phyloP scores from a whole-genome alignment of 2,888 invertebrate species.

The Torymus tubicola region DNA sequence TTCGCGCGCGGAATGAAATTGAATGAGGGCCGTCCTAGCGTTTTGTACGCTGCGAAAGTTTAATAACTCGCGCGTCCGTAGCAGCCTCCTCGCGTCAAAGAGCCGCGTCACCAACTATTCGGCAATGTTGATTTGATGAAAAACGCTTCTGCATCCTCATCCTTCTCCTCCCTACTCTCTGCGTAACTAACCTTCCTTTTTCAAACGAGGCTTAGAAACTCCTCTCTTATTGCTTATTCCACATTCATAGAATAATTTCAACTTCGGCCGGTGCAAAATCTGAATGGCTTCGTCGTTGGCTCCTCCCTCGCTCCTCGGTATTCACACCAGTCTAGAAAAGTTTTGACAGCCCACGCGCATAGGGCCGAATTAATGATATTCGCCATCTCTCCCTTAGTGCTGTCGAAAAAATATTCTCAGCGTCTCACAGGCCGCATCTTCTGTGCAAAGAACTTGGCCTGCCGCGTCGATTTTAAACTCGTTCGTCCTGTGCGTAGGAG shows the following conservation, averaged over 20 bases:
- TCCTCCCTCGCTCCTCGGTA: conserved; percentile 42
- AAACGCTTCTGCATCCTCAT: conserved; percentile 36
- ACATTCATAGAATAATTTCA: conserved; percentile 59
- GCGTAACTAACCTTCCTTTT: conserved; percentile 50
- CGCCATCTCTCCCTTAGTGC: conserved; percentile 50
- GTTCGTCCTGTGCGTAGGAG: background rate
- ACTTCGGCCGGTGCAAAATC: conserved; percentile 49
- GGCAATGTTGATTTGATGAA: conserved; percentile 46
- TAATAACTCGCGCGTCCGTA: no score
- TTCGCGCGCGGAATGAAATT: no score
- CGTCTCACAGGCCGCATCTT: conserved; percentile 55
- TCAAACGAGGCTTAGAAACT: conserved; percentile 50
- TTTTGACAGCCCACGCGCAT: conserved; percentile 65
- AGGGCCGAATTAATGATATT: conserved; percentile 73
- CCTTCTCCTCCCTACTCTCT: conserved; percentile 39
- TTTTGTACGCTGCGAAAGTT: no score
- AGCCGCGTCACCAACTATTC: background rate
- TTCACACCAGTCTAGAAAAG: conserved; percentile 66
- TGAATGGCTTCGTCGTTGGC: conserved; percentile 6
- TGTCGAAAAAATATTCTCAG: conserved; percentile 69
- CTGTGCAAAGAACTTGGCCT: background rate
- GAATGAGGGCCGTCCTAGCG: no score
- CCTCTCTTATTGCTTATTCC: conserved; percentile 51
- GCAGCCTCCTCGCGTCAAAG: background rate
- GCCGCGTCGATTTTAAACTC: conserved; percentile 29